Base-by-base conservation (phyloP, 2,888 invertebrate genomes). In the Drosophila affinis region DNA sequence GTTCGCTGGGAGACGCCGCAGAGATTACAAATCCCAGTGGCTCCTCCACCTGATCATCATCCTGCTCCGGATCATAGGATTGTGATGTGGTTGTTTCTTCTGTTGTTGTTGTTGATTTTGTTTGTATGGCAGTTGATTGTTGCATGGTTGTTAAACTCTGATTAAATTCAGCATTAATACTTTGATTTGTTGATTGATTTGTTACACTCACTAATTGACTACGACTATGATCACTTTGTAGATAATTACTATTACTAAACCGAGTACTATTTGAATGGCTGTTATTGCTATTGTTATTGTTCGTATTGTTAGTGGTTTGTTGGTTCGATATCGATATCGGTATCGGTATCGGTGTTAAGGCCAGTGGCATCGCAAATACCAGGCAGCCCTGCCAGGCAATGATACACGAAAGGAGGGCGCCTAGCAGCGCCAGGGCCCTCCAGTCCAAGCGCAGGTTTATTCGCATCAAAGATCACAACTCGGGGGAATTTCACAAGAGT, bases 401-500 rank as follows among this genome's bases (percentile, higher is more conserved):
- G 70, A 91, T 88, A 75, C 91, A 86, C 88, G 91, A 88, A 73
- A 92, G 92, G 92, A 92, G 91, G 92, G 92, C 92, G 90, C 92
- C 91, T 89, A 91, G 91, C 91, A 91, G 87, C 81, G 93, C 93
- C 89, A 92, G 93, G 92, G 93, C 92, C 91, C 91, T 90, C 90
- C 91, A 90, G 82, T 88, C 88, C 85, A 90, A 87, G 81, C 91
- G 91, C 85, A 89, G 91, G 87, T 89, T 91, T 89, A 89, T 91
- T 89, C 91, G 90, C 91, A 92, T 91, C 89, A 90, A 91, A 90
- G 87, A 73, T 72, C 74, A 62, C 61, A 69, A 61, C 56, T 54
- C 59, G 27, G 3, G 39, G 39, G 68, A 64, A 21, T 47, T 58
- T 46, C 73, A 55, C 56, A 56, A 52, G 67, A 51, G 51, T 46